Evolutionary conservation across 2,888 invertebrate species (phyloP).

Genomic region (Dione vanillae): DNA sequence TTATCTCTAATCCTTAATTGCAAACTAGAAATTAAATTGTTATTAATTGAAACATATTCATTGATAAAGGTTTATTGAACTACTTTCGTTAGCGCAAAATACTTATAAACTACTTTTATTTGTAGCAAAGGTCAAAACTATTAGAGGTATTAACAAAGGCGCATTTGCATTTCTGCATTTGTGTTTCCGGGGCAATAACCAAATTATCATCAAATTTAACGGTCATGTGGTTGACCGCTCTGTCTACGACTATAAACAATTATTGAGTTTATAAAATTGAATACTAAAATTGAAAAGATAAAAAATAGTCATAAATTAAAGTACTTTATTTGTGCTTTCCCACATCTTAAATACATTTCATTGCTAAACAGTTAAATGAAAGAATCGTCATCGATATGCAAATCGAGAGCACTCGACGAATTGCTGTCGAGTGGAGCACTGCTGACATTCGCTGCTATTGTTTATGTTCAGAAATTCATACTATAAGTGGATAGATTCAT

Average conservation of each 20-base stretch:
- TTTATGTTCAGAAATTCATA: constrained; percentile 57
- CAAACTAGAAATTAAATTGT: constrained; percentile 50
- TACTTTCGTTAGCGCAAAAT: constrained; percentile 64
- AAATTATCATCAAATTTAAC: constrained; percentile 74
- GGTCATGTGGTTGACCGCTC: constrained; percentile 70
- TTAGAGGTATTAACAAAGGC: constrained; percentile 69
- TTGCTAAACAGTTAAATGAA: constrained; percentile 38
- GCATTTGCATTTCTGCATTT: constrained; percentile 72
- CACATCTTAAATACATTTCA: constrained; percentile 29
- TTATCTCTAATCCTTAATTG: constrained; percentile 60
- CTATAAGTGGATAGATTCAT: constrained; percentile 53
- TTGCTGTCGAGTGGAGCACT: constrained; percentile 56
- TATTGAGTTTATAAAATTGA: constrained; percentile 15
- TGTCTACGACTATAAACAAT: constrained; percentile 46
- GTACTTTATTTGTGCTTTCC: constrained; percentile 19
- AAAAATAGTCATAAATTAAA: not conserved
- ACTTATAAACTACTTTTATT: constrained; percentile 60
- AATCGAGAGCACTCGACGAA: constrained; percentile 70
- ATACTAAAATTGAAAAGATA: not conserved
- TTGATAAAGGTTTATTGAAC: constrained; percentile 56
- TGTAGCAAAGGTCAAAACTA: constrained; percentile 72
- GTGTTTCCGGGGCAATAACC: constrained; percentile 71
- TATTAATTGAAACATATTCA: constrained; percentile 28
- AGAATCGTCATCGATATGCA: constrained; percentile 74
- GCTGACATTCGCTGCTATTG: constrained; percentile 72